Evolutionary conservation across 2,797 vertebrate genomes (phyloP).

Genomic region (Erethizon dorsatum): DNA sequence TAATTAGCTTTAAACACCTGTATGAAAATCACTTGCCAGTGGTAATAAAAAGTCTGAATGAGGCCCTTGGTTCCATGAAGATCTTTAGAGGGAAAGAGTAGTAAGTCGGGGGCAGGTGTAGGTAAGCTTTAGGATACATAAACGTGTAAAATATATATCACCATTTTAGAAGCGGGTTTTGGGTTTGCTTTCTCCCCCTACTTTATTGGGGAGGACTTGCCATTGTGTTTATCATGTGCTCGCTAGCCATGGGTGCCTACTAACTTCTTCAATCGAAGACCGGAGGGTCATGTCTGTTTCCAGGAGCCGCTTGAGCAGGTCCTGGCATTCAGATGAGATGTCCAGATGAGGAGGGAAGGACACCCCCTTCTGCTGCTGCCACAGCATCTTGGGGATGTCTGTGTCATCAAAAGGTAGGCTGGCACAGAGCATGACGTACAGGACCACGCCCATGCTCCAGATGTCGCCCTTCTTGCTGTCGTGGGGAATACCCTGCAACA

Average conservation of each 20-base stretch:
- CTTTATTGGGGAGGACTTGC: constrained; percentile 83
- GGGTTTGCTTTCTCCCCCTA: constrained; percentile 85
- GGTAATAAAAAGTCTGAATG: constrained; percentile 75
- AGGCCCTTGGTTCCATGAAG: constrained; percentile 74
- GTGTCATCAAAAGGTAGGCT: constrained; percentile 88
- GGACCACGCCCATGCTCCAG: constrained; percentile 89
- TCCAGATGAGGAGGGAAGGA: constrained; percentile 85
- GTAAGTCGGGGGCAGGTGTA: neutral
- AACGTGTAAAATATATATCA: constrained; percentile 79
- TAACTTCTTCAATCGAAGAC: constrained; percentile 87
- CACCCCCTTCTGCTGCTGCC: constrained; percentile 88
- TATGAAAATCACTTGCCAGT: constrained; percentile 75
- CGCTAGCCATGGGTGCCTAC: constrained; percentile 88
- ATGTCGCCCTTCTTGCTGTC: constrained; percentile 88
- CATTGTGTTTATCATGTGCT: constrained; percentile 76
- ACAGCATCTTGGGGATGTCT: constrained; percentile 89
- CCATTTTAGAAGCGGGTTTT: constrained; percentile 79
- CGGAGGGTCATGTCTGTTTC: constrained; percentile 87
- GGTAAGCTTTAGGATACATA: neutral
- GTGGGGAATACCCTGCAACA: constrained; percentile 88
- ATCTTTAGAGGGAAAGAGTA: constrained; percentile 72
- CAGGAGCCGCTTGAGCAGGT: constrained; percentile 88
- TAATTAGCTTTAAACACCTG: constrained; percentile 70
- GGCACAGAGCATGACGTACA: constrained; percentile 89
- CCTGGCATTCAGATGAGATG: constrained; percentile 88